Percentiles rank a stretch among this genome's conserved stretches.
Evolutionary conservation across 2,113 vertebrate genomes (phyloP).

Genomic region (Gavialis gangeticus): DNA sequence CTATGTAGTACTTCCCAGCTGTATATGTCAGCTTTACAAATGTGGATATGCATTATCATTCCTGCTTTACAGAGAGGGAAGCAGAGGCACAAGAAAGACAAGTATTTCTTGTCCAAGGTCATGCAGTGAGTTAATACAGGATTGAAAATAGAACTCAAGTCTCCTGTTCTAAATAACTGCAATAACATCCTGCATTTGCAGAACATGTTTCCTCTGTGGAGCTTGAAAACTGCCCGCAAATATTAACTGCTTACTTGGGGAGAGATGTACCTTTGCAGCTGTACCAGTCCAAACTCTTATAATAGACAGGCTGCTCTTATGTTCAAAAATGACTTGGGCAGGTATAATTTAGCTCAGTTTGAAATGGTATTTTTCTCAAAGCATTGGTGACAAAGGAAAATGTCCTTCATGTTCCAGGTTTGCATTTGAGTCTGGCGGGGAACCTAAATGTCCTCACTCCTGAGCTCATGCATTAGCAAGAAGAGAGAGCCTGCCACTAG

Average conservation of each 20-base stretch:
- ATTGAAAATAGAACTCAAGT: background rate
- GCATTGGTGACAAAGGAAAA: conserved; percentile 28
- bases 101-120: background rate
- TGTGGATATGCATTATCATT: background rate
- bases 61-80: background rate
- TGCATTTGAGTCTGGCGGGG: background rate
- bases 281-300: background rate
- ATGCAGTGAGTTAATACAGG: background rate
- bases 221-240: background rate
- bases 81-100: background rate
- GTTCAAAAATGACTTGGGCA: background rate
- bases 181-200: background rate
- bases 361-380: background rate
- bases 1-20: background rate
- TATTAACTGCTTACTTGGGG: background rate
- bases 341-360: background rate
- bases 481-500: background rate
- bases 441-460: conserved; percentile 12
- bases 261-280: background rate
- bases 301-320: background rate
- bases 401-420: conserved; percentile 53
- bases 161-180: background rate
- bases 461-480: conserved; percentile 25
- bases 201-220: background rate
- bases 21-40: background rate